These are phyloP conservation scores for Montipora capitata DNA, from an alignment of 92 coral and sea anemone species.

Conservation along the genomic window DNA sequence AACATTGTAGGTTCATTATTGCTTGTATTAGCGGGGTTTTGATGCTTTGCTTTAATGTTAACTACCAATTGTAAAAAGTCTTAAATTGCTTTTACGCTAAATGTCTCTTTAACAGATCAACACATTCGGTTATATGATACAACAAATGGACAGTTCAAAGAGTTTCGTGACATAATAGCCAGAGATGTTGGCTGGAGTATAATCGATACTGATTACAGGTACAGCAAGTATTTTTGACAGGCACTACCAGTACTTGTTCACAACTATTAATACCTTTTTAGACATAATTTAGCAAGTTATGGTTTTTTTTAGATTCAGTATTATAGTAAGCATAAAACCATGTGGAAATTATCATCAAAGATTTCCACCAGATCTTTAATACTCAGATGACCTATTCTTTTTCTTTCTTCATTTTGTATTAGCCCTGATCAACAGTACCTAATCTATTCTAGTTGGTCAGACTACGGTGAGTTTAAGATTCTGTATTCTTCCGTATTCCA, in stretches of 20 bases:
- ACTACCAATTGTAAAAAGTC: no score
- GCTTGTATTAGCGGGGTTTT: no score
- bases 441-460: constrained; percentile 99
- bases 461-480: constrained; percentile 81
- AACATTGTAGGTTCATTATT: no score
- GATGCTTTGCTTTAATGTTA: no score
- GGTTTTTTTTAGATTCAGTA: no score
- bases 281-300: no score
- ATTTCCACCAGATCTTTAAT: no score
- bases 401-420: not conserved
- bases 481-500: no score
- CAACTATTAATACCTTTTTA: no score
- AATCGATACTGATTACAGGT: constrained; percentile 98
- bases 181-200: constrained; percentile 98
- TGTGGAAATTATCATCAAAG: no score
- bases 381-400: not conserved
- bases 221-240: not conserved
- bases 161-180: constrained; percentile 87
- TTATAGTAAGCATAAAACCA: no score
- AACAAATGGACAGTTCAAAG: constrained; percentile 81
- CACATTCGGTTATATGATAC: constrained; percentile 90
- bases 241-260: no score
- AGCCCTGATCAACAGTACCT: constrained; percentile 96
- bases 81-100: not conserved
- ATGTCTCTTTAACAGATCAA: constrained; percentile 73